Evolutionary conservation across 64 coral and sea anemone species (phyloP), one percentile per base, ranked within the genome.

Genomic region (Exaiptasia diaphana): DNA sequence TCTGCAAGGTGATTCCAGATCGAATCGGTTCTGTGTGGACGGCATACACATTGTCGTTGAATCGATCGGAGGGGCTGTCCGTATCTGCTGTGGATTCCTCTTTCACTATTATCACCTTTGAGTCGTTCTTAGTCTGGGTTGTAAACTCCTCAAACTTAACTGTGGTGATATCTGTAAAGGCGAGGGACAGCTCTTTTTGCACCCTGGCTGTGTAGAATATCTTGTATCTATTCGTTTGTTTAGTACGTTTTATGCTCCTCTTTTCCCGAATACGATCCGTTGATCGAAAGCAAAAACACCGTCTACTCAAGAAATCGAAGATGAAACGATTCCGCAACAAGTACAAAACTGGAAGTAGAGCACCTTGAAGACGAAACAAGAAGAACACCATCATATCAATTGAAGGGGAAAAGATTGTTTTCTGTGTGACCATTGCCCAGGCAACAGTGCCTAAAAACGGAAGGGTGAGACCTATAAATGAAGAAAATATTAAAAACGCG

Each of bases 331-430:
- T 95, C 70, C 91, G 74, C 41, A 81, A 63, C 26, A 95, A 67
- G 43, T 95, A 95, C 4, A 95, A 63, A 6, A 95, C 42, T 2
- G 91, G 91, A 38, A 95, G 85, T 48, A 95, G 32, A 12, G 63
- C 46, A 15, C 85, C 87, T 78, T 90, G 89, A 0, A 95, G 73
- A 41, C 86, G 87, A 30, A 84, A 54, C 0, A 78, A 38, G 32
- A 78, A 74, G 23, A 73, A 85, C 14, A 85, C 85, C 60, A 79
- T 26, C 15, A 89, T 83, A 1, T 49, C 73, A 10, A 21, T 24
- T 28, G 48, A 6, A 22, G 39, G 31, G 22, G 32, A 42, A 36
- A 93, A 41, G 28, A 54, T 13, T 1, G 37, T 78, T 37, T 85
- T 42, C 8, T 75, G 34, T 8, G 73, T 4, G 1, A 71, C 40